Base-by-base conservation (phyloP, 2,797 vertebrate species). In the Siniperca obscura region DNA sequence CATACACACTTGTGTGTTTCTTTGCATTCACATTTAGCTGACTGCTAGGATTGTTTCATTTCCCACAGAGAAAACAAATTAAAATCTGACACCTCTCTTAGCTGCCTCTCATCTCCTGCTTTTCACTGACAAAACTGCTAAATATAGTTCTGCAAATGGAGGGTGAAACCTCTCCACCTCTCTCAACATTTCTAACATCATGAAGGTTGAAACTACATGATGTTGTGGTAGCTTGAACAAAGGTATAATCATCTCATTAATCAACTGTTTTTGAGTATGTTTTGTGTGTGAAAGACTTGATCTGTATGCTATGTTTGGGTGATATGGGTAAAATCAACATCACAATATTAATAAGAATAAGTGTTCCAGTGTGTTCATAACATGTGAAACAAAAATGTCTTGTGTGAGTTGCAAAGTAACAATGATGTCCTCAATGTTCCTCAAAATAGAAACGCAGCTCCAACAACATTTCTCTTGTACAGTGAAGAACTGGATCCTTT, bases 41-140 rank as follows among this genome's bases (percentile, higher is more conserved):
- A 83, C 69, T 85, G 87, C 62, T 14, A 46, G 78, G 66, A 74
- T 86, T 17, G 40, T 88, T 89, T 88, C 86, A 69, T 88, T 89
- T 86, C 90, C 90, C 87, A 74, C 92, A 77, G 93, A 90, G 92
- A 87, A 83, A 91, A 81, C 84, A 34, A 94, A 94, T 94, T 92
- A 93, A 92, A 92, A 89, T 82, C 68, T 88, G 89, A 91, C 92
- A 90, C 91, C 89, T 94, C 88, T 85, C 86, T 88, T 76, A 71
- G 84, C 89, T 89, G 87, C 92, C 87, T 90, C 89, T 91, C 85
- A 85, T 84, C 87, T 85, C 40, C 62, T 74, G 76, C 86, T 88
- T 89, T 85, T 86, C 90, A 79, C 74, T 34, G 91, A 83, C 73
- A 86, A 84, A 91, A 84, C 57, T 38, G 83, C 89, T 92, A 92